Base-by-base conservation (phyloP, 2,888 invertebrate species). In the Invenusta paracnida region DNA sequence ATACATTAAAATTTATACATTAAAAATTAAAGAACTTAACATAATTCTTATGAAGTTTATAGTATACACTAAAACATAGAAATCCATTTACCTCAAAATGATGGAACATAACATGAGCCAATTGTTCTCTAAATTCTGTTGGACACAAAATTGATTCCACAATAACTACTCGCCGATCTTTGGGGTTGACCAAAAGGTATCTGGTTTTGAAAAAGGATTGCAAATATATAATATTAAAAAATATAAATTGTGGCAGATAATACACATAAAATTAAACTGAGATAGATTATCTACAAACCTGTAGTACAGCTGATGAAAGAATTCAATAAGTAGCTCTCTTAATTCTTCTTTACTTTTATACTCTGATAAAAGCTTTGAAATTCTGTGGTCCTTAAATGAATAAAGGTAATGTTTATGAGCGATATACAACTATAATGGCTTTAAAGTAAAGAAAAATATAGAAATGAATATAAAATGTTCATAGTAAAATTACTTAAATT, bases 71-170 rank as follows among this genome's bases (percentile, higher is more conserved):
- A n/a, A n/a, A n/a, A n/a, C 17, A 48, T 48, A 5, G 5, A 48
- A 48, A 48, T 11, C 5, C 48, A 5, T 25, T 92, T 90, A 96
- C 95, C 93, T 97, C 97, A 92, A 95, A 98, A 91, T 97, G 97
- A 86, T 94, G 93, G 90, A 96, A 97, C n/a, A 98, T 92, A 27
- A 96, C 96, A 91, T 95, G 95, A 0, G 97, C 97, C 11, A 98
- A 92, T 0, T 95, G 95, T 89, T 97, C 95, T 87, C 97, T 93
- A 90, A 96, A 95, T 85, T 94, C 91, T 0, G 95, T 95, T 0
- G 94, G 95, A 31, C 95, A 94, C 27, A 98, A 93, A 13, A 97
- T 92, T 0, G 96, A 96, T 92, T 98, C 98, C 27, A 98, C 94
- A 30, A 98, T 93, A 1, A 98, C 95, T 48, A 98, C 94, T 90